Evolutionary conservation across 2,888 invertebrate species (phyloP).

Genomic region (Caradrina kadenii): DNA sequence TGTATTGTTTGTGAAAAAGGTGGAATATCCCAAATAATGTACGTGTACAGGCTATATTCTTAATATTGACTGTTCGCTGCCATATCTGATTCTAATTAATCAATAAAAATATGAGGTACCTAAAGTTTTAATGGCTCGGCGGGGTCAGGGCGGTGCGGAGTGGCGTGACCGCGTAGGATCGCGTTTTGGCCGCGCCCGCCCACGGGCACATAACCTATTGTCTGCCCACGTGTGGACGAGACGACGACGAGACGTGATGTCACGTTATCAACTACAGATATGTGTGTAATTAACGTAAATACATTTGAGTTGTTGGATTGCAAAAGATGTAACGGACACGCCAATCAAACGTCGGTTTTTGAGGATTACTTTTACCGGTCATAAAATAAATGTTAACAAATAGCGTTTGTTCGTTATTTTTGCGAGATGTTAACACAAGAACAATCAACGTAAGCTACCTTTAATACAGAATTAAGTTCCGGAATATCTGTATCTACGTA

Average conservation of each 20-base stretch:
- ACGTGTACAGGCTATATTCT: slow-evolving; percentile 24
- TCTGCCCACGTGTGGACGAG: slow-evolving; percentile 80
- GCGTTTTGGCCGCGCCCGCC: slow-evolving; percentile 82
- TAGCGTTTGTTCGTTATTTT: background rate
- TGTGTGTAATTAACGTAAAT: slow-evolving; percentile 74
- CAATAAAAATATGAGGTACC: slow-evolving; percentile 73
- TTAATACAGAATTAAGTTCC: slow-evolving; percentile 16
- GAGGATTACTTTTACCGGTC: background rate
- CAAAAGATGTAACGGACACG: slow-evolving; percentile 43
- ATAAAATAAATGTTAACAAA: slow-evolving; percentile 3
- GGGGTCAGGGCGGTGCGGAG: slow-evolving; percentile 68
- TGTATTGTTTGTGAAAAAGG: slow-evolving; percentile 7
- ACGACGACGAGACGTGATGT: slow-evolving; percentile 81
- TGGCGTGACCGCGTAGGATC: slow-evolving; percentile 79
- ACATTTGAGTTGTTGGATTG: slow-evolving; percentile 54
- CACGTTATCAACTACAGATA: slow-evolving; percentile 74
- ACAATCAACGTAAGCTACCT: slow-evolving; percentile 5
- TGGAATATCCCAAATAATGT: slow-evolving; percentile 18
- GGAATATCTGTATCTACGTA: slow-evolving; percentile 38
- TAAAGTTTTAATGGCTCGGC: slow-evolving; percentile 58
- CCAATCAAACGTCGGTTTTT: slow-evolving; percentile 15
- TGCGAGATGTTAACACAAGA: background rate
- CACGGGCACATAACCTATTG: slow-evolving; percentile 79
- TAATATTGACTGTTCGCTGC: slow-evolving; percentile 67
- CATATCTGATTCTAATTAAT: slow-evolving; percentile 74